Evolutionary conservation across 2,797 vertebrate genomes (phyloP), one percentile per base, ranked within the genome.

Genomic region (Sebastolobus altivelis): DNA sequence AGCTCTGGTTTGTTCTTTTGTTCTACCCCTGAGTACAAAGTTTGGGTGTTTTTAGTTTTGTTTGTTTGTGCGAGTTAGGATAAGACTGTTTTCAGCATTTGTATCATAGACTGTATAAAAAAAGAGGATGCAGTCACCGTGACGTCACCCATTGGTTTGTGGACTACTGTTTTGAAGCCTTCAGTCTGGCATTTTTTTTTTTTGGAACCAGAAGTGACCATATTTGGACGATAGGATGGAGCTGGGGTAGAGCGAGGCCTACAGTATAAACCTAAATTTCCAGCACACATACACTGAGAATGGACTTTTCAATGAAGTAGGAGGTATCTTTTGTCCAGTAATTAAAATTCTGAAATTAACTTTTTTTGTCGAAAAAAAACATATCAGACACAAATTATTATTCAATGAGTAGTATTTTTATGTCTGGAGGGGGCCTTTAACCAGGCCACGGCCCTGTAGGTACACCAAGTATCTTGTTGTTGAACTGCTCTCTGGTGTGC

Each of bases 1-100:
- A 87, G 79, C 81, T 63, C 56, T 18, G 55, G 52, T 74, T 84
- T 68, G 27, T 75, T 74, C 77, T 68, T 87, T 88, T 88, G 80
- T 84, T 69, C 43, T 29, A 20, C 79, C 20, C 49, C 31, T 70
- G 68, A 87, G 83, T 61, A 72, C 75, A 88, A 86, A 85, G 75
- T 83, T 73, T 74, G 31, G 31, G 4, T 75, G 55, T 66, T 79
- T 29, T 63, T 5, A 11, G 12, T 54, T 65, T 14, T 52, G 33
- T 65, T 81, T 75, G 62, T 79, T 61, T 70, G 31, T 70, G 63
- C 12, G 52, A 37, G 52, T 71, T 20, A 8, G 31, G 35, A 56
- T 27, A 2, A 33, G 49, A 38, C 33, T 25, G 27, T 63, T 68
- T 77, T 58, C 18, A 3, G 11, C 9, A 8, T 61, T 70, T 29